A percentile compares a stretch with the other conserved stretches of the same genome.
These are phyloP conservation scores for Chromoteleia sp. DNA, from an alignment of 2,888 invertebrate genomes.

Conservation along the genomic window DNA sequence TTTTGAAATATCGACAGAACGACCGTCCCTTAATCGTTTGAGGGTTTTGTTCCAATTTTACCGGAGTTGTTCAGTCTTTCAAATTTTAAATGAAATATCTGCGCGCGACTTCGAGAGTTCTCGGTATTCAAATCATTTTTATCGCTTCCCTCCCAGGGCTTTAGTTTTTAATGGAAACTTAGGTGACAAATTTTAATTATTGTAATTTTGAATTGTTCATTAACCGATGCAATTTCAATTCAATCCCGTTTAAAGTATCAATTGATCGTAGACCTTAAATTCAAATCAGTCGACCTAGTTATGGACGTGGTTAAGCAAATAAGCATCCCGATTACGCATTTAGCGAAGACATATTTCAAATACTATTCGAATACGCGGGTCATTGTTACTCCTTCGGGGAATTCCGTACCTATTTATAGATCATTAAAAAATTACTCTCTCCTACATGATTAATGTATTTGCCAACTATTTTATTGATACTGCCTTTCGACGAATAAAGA, in stretches of 20 bases:
- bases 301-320: slow-evolving; percentile 30
- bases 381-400: slow-evolving; percentile 27
- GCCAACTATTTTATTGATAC: slow-evolving; percentile 16
- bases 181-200: too few species aligned
- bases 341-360: slow-evolving; percentile 52
- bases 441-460: slow-evolving; percentile 21
- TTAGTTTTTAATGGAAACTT: too few species aligned
- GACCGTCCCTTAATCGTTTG: too few species aligned
- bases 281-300: slow-evolving; percentile 52
- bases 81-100: slow-evolving; percentile 1
- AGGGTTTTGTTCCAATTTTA: too few species aligned
- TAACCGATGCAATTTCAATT: background rate
- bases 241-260: background rate
- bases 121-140: background rate
- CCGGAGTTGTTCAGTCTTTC: too few species aligned
- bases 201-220: too few species aligned
- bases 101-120: too few species aligned
- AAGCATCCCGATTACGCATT: slow-evolving; percentile 52
- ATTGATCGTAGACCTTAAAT: slow-evolving; percentile 15
- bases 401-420: slow-evolving; percentile 40
- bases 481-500: slow-evolving; percentile 3
- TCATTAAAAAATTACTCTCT: slow-evolving; percentile 17
- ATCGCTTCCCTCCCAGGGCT: too few species aligned
- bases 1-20: too few species aligned
- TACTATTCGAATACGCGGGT: slow-evolving; percentile 32